These are phyloP conservation scores for Montipora capitata DNA, from an alignment of 92 coral and sea anemone genomes.

Conservation along the genomic window DNA sequence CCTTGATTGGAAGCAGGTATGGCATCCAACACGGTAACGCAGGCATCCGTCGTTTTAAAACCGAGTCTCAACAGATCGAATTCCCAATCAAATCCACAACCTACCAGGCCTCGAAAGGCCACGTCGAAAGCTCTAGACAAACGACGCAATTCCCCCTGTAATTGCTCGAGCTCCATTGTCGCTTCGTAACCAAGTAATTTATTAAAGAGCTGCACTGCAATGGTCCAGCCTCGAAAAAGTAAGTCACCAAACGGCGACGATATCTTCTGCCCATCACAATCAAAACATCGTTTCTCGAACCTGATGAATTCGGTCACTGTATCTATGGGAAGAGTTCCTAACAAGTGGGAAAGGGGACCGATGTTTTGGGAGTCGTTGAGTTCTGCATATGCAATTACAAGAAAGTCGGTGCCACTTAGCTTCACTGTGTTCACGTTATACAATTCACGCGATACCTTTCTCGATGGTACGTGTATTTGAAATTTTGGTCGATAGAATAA, in stretches of 20 bases:
- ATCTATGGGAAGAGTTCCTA: not conserved
- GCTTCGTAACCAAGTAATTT: not conserved
- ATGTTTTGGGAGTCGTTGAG: not conserved
- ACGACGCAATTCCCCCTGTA: not conserved
- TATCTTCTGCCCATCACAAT: not conserved
- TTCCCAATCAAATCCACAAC: not conserved
- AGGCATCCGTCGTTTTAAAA: too few species aligned
- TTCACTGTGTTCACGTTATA: not conserved
- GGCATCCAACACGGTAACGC: not conserved
- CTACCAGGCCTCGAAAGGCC: not conserved
- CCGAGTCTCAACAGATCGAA: not conserved
- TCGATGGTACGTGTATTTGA: not conserved
- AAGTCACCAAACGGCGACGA: not conserved
- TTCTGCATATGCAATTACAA: slow-evolving; percentile 4
- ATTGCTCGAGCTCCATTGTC: not conserved
- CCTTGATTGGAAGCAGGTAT: not conserved
- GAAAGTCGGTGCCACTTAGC: not conserved
- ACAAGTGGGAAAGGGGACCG: not conserved
- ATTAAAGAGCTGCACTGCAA: not conserved
- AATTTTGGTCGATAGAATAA: not conserved
- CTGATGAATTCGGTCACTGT: not conserved
- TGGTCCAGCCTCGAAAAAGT: slow-evolving; percentile 1
- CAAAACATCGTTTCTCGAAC: not conserved
- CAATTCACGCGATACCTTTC: not conserved
- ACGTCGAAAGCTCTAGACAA: not conserved